phyloP scores from a whole-genome alignment of 2,113 vertebrate genomes.

The Python bivittatus region DNA sequence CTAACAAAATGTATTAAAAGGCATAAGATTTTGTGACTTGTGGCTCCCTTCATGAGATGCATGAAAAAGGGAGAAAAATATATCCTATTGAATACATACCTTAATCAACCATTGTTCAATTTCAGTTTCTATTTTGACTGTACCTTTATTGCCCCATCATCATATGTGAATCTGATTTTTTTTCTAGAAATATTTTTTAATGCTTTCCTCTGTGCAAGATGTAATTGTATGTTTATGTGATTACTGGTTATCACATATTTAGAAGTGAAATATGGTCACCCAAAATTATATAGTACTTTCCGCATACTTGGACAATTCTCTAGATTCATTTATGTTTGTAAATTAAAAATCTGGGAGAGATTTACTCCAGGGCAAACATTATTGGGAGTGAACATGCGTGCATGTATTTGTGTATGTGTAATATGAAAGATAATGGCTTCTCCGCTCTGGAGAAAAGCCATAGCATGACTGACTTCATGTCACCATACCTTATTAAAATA shows the following conservation, averaged over 20 bases:
- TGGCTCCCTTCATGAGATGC: not conserved
- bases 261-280: not conserved
- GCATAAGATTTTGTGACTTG: not conserved
- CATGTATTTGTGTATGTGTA: not conserved
- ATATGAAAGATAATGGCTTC: not conserved
- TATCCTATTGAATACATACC: not conserved
- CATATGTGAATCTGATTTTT: not conserved
- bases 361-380: not conserved
- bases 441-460: not conserved
- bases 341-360: not conserved
- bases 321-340: not conserved
- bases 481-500: not conserved
- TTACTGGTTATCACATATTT: not conserved
- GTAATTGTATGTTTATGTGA: too few species aligned
- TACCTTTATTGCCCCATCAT: not conserved
- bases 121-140: not conserved
- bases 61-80: not conserved
- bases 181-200: not conserved
- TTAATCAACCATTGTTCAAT: not conserved
- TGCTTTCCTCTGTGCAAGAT: not conserved
- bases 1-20: not conserved
- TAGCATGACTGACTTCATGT: not conserved
- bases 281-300: not conserved
- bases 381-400: not conserved
- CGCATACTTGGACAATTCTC: not conserved